phyloP scores from a whole-genome alignment of 2,888 invertebrate species.

The Aspidapion aeneum region DNA sequence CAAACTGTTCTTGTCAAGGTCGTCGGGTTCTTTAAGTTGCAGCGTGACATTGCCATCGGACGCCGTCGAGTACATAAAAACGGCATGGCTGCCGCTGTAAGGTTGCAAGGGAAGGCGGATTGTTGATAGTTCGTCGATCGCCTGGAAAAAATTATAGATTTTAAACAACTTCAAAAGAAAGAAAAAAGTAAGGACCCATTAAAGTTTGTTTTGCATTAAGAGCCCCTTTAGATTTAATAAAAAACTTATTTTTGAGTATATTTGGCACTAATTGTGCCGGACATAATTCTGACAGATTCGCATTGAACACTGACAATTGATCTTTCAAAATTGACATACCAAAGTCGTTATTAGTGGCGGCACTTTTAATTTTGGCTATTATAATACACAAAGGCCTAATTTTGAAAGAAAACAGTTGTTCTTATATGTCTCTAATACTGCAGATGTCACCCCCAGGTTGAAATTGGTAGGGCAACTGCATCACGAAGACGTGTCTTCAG shows the following conservation, averaged over 20 bases:
- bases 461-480: too few relatives aligned
- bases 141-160: slow-evolving; percentile 38
- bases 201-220: too few relatives aligned
- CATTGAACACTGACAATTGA: too few relatives aligned
- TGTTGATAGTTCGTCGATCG: slow-evolving; percentile 46
- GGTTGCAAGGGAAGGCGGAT: slow-evolving; percentile 54
- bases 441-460: neutral
- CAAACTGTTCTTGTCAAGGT: slow-evolving; percentile 47
- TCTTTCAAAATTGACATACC: too few relatives aligned
- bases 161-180: too few relatives aligned
- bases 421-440: neutral
- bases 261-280: neutral
- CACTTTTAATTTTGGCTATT: too few relatives aligned
- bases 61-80: slow-evolving; percentile 67
- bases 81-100: slow-evolving; percentile 58
- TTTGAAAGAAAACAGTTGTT: too few relatives aligned
- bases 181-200: too few relatives aligned
- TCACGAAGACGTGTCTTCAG: too few relatives aligned
- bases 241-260: neutral
- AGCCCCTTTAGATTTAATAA: neutral
- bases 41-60: slow-evolving; percentile 62
- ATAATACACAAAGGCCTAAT: too few relatives aligned
- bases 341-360: too few relatives aligned
- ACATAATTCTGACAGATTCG: too few relatives aligned
- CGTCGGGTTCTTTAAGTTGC: slow-evolving; percentile 59